Conservation (phyloP, 2,797 vertebrate species). For the Psittacula derbiana region DNA sequence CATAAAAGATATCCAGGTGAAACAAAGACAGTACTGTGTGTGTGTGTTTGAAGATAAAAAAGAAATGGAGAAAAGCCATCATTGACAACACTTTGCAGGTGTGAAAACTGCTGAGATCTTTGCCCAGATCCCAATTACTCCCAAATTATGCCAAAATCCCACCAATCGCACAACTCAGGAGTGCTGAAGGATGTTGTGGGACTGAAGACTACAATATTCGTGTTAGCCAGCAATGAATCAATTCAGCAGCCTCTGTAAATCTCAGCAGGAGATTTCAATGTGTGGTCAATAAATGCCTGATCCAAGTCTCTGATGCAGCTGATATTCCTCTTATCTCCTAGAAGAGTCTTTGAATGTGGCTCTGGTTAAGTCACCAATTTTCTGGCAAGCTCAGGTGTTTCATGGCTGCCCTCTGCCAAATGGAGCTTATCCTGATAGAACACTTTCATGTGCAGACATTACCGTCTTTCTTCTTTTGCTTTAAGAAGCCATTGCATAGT, state of each 20-base stretch:
- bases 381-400: neutral
- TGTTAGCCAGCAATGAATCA: neutral
- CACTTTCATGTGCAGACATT: neutral
- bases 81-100: neutral
- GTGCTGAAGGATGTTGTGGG: neutral
- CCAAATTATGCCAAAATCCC: neutral
- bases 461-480: neutral
- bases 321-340: neutral
- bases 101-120: neutral
- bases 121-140: neutral
- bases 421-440: neutral
- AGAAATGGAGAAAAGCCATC: neutral
- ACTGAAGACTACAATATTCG: neutral
- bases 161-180: neutral
- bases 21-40: neutral
- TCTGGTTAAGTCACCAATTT: neutral
- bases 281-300: neutral
- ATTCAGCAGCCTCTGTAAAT: neutral
- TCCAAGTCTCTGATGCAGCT: neutral
- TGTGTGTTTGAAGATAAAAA: neutral
- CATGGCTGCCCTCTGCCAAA: neutral
- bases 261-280: neutral
- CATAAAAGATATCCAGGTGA: neutral
- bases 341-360: neutral
- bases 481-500: neutral